Evolutionary conservation across 2,113 vertebrate species (phyloP), one percentile per base, ranked within the genome.

Genomic region (Xenopus borealis): DNA sequence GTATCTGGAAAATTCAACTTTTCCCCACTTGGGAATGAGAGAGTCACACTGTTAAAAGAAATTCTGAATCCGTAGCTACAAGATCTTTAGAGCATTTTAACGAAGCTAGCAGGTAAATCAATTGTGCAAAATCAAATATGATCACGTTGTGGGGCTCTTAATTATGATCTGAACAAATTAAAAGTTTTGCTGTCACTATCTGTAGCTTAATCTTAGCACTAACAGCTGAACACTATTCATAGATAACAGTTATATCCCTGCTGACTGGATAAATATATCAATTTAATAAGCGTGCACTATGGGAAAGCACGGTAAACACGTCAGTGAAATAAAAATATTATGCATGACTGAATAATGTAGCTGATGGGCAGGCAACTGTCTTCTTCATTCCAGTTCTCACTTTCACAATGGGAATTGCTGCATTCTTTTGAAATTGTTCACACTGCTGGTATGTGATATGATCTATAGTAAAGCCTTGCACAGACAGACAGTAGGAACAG

Each of bases 171-270:
- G 33, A 27, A 58, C 58, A 63, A 77, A 70, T 69, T 70, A 70
- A 77, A 40, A 69, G 66, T 59, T 70, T 40, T 69, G 74, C 59
- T 70, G 33, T 70, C 74, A 70, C 20, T 77, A 61, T 27, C 23
- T 27, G 50, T 50, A 46, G 59, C 50, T 70, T 77, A 77, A 77
- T 77, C 74, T 77, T 58, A 40, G 17, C 18, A 58, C 58, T 53
- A 77, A 70, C 74, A 77, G 67, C 67, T 77, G 74, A 77, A 69
- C 61, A 52, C 74, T 76, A 69, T 76, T 76, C 66, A 77, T 70
- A 77, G 74, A 64, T 70, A 45, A 55, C 73, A 44, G 59, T 70
- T 70, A 77, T 62, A 70, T 55, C 47, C n/a, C 66, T 58, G 20
- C 27, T 16, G 33, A 66, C 19, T 14, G 40, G 65, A 50, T 40